Conservation (phyloP, 2,888 invertebrate species). For the Stenchaetothrips biformis region DNA sequence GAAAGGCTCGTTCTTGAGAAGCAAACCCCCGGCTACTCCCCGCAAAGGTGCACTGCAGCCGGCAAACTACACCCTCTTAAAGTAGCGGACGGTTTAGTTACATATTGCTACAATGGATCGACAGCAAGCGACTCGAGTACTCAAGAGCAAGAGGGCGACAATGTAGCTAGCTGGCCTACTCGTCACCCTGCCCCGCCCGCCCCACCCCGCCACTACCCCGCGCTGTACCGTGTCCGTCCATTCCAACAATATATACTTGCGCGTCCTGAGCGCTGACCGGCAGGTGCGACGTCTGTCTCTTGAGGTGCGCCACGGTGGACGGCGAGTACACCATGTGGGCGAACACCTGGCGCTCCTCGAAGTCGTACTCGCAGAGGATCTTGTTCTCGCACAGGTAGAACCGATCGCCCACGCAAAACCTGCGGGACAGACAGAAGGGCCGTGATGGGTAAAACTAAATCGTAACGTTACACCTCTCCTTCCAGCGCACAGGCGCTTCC, state of each 20-base stretch:
- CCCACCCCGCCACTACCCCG: too few species aligned
- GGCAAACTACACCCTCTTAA: too few species aligned
- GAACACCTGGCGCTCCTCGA: conserved; percentile 85
- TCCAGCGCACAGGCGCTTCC: too few species aligned
- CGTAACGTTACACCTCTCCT: too few species aligned
- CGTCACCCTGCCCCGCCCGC: too few species aligned
- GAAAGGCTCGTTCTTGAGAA: too few species aligned
- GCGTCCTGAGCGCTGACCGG: conserved; percentile 41
- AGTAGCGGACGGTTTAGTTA: conserved; percentile 39
- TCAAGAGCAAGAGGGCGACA: conserved; percentile 41
- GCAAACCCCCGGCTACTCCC: too few species aligned
- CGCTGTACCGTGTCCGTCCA: neutral
- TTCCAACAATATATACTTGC: conserved; percentile 37
- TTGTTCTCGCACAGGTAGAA: conserved; percentile 92
- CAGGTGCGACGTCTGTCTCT: conserved; percentile 51
- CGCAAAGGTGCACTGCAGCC: too few species aligned
- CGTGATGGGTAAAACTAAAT: too few species aligned
- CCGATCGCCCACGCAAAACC: conserved; percentile 92
- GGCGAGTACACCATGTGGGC: conserved; percentile 90
- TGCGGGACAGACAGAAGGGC: conserved; percentile 46
- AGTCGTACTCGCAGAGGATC: conserved; percentile 91
- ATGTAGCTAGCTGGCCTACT: too few species aligned
- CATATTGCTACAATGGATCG: conserved; percentile 2
- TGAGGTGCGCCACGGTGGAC: conserved; percentile 67
- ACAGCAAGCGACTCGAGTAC: conserved; percentile 43